These are phyloP conservation scores for Cryptus armator DNA, from an alignment of 2,888 invertebrate genomes.

Conservation along the genomic window DNA sequence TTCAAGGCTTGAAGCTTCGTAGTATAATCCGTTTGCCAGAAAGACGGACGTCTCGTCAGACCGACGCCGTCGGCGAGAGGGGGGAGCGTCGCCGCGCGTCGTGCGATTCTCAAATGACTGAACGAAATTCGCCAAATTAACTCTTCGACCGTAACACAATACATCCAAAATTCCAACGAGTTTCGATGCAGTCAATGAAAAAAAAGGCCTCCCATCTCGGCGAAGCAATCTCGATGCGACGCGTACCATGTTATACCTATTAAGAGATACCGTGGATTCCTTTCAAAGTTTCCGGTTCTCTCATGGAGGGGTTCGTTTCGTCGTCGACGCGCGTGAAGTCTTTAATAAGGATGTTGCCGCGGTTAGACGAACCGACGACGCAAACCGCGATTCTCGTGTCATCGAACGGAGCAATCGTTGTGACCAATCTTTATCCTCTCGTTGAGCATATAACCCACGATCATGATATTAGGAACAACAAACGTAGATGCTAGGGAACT, in stretches of 20 bases:
- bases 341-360: constrained; percentile 75
- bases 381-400: constrained; percentile 63
- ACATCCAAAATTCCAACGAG: neutral
- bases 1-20: constrained; percentile 13
- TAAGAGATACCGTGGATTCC: constrained; percentile 7
- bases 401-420: constrained; percentile 59
- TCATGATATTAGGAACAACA: constrained; percentile 72
- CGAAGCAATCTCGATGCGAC: neutral
- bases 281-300: constrained; percentile 37
- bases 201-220: neutral
- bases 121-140: constrained; percentile 43
- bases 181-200: constrained; percentile 16
- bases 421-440: constrained; percentile 52
- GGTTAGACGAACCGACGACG: constrained; percentile 53
- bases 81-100: constrained; percentile 48
- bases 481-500: neutral
- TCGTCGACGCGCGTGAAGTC: neutral
- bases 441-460: constrained; percentile 8
- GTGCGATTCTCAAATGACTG: constrained; percentile 39
- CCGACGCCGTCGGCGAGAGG: constrained; percentile 59
- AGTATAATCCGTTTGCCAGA: constrained; percentile 59
- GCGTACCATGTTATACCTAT: neutral
- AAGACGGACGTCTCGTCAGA: constrained; percentile 64
- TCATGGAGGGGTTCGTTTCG: neutral
- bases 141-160: neutral